Conservation (phyloP, 2,113 vertebrate genomes). For the Microtus oregoni region DNA sequence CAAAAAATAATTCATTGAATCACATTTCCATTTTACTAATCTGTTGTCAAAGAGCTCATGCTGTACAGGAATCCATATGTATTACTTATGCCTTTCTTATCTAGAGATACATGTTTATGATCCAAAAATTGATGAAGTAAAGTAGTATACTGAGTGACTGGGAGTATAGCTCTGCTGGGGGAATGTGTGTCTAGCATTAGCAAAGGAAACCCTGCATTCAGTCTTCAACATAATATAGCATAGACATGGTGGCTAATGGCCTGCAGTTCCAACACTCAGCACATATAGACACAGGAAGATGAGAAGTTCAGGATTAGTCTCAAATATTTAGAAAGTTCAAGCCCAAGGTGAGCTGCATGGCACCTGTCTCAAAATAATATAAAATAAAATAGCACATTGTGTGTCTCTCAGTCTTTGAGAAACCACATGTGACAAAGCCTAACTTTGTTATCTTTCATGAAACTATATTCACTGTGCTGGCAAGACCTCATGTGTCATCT, state of each 20-base stretch:
- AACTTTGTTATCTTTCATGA: background rate
- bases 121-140: background rate
- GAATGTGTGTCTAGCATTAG: background rate
- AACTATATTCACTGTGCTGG: background rate
- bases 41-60: background rate
- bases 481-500: background rate
- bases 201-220: background rate
- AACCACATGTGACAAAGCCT: background rate
- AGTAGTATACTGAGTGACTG: background rate
- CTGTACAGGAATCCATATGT: background rate
- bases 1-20: conserved; percentile 20
- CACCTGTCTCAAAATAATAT: background rate
- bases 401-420: background rate
- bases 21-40: conserved; percentile 4
- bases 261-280: background rate
- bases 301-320: background rate
- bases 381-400: background rate
- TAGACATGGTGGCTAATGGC: background rate
- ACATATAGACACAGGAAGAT: background rate
- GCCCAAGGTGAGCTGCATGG: background rate
- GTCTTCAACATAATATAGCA: background rate
- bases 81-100: background rate
- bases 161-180: background rate
- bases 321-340: background rate
- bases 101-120: background rate